phyloP scores from a whole-genome alignment of 2,797 vertebrate species.

The Loris lydekkerianus region DNA sequence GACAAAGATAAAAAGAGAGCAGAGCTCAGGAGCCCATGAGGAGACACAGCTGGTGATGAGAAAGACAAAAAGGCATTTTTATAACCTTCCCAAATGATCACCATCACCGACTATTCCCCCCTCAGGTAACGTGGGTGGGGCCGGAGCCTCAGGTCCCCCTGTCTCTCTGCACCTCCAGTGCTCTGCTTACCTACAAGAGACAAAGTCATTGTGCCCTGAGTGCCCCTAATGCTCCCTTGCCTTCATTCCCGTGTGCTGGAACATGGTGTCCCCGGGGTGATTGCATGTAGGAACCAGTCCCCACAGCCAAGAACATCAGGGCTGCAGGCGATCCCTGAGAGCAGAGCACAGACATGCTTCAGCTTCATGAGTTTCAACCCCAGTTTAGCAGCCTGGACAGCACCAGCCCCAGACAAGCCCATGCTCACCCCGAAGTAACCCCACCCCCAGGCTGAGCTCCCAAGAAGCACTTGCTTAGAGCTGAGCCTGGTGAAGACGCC shows the following conservation, averaged over 20 bases:
- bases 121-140: not conserved
- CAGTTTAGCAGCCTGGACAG: slow-evolving; percentile 50
- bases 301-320: slow-evolving; percentile 68
- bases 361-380: not conserved
- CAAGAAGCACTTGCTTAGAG: not conserved
- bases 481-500: not conserved
- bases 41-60: not conserved
- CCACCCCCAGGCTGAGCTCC: not conserved
- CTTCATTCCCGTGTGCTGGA: slow-evolving; percentile 65
- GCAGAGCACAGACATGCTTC: slow-evolving; percentile 61
- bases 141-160: not conserved
- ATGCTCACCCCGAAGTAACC: not conserved
- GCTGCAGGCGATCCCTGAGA: slow-evolving; percentile 21
- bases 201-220: slow-evolving; percentile 43
- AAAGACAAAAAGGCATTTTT: not conserved
- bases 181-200: slow-evolving; percentile 18
- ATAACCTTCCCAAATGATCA: not conserved
- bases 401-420: slow-evolving; percentile 62
- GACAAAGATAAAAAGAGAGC: not conserved
- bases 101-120: not conserved
- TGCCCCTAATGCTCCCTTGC: slow-evolving; percentile 50
- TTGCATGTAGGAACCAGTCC: slow-evolving; percentile 55
- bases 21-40: not conserved
- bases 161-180: not conserved
- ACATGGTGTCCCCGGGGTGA: slow-evolving; percentile 58